These are phyloP conservation scores for Agrochola lychnidis DNA, from an alignment of 2,888 invertebrate species.

Conservation along the genomic window DNA sequence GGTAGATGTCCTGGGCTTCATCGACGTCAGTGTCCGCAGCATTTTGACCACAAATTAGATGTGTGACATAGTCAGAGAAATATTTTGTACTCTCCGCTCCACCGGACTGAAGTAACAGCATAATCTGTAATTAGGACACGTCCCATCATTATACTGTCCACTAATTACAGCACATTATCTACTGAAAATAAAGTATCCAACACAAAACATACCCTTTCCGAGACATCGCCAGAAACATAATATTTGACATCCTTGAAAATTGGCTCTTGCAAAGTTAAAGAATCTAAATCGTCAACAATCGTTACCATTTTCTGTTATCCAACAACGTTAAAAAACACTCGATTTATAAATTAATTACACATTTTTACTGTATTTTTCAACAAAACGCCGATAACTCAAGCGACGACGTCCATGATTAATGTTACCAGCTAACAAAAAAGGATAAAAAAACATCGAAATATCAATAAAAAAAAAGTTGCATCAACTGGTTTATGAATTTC, in stretches of 20 bases:
- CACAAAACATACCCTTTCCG: conserved; percentile 92
- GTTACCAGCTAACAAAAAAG: conserved; percentile 67
- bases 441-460: background rate
- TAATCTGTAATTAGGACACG: conserved; percentile 91
- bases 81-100: conserved; percentile 97
- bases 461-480: too few species aligned
- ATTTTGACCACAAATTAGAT: conserved; percentile 96
- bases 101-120: conserved; percentile 94
- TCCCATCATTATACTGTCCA: conserved; percentile 49
- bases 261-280: conserved; percentile 89
- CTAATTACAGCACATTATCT: conserved; percentile 71
- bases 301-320: conserved; percentile 88
- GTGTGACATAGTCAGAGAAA: conserved; percentile 97
- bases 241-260: conserved; percentile 96
- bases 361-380: conserved; percentile 78
- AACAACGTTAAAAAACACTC: conserved; percentile 68
- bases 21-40: conserved; percentile 96
- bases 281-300: conserved; percentile 89
- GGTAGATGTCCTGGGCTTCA: conserved; percentile 98
- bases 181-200: conserved; percentile 76
- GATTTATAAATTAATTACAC: conserved; percentile 78
- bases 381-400: conserved; percentile 80
- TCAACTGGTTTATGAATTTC: background rate
- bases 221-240: conserved; percentile 95
- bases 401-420: conserved; percentile 85